These are phyloP conservation scores for Acanthis flammea DNA, from an alignment of 2,797 vertebrate genomes.

Conservation along the genomic window DNA sequence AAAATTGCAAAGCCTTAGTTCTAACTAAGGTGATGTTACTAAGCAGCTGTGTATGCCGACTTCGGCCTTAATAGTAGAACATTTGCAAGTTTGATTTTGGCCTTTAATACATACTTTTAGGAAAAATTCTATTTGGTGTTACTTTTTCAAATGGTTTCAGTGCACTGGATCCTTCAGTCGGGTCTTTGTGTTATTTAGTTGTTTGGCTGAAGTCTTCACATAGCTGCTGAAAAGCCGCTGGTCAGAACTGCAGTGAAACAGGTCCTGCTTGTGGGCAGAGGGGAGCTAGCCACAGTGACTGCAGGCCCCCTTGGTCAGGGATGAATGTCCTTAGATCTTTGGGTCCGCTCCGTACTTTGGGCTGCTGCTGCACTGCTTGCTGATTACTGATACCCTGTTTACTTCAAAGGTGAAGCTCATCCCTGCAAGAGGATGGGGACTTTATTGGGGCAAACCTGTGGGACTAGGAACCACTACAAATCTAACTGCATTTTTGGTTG, in stretches of 20 bases:
- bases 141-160: neutral
- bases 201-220: neutral
- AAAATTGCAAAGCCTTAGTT: neutral
- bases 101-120: neutral
- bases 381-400: constrained; percentile 62
- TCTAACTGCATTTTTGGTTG: constrained; percentile 62
- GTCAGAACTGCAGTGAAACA: neutral
- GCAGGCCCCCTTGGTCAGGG: neutral
- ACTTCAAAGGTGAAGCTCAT: constrained; percentile 67
- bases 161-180: neutral
- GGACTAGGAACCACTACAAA: constrained; percentile 63
- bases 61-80: neutral
- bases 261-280: neutral
- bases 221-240: neutral
- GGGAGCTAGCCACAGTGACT: neutral
- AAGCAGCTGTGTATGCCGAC: neutral
- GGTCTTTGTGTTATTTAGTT: neutral
- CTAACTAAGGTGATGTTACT: neutral
- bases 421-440: constrained; percentile 63
- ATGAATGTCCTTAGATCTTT: neutral
- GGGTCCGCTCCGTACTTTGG: neutral
- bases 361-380: constrained; percentile 38
- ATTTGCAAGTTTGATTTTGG: neutral
- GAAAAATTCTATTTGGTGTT: neutral
- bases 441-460: constrained; percentile 62